Percentiles rank a stretch among this genome's conserved stretches.
phyloP scores from a whole-genome alignment of 2,797 vertebrate species.

The Clamator glandarius region DNA sequence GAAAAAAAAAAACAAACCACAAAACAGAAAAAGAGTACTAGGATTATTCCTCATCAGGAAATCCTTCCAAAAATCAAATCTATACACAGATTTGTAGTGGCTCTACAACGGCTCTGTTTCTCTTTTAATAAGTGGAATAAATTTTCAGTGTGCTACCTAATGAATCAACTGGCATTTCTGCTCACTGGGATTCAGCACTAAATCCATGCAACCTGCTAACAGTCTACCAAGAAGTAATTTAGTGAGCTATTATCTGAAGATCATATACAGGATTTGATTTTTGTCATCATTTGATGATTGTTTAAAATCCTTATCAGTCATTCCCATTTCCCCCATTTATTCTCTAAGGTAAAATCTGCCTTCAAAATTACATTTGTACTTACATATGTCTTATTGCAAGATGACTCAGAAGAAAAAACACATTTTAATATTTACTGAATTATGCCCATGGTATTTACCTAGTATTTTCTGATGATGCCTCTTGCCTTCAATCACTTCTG shows the following conservation, averaged over 20 bases:
- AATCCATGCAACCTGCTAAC: not conserved
- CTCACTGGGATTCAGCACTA: not conserved
- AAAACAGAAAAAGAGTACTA: not conserved
- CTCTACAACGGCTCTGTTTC: not conserved
- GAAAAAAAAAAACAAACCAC: too few relatives aligned
- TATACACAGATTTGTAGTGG: not conserved
- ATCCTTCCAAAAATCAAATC: not conserved
- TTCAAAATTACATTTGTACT: not conserved
- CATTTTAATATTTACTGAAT: not conserved
- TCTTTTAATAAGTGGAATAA: not conserved
- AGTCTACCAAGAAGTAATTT: not conserved
- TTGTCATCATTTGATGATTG: not conserved
- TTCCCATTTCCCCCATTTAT: not conserved
- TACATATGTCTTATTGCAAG: not conserved
- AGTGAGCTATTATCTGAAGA: not conserved
- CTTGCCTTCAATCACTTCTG: not conserved
- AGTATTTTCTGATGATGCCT: not conserved
- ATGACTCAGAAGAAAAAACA: not conserved
- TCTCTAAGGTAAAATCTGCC: not conserved
- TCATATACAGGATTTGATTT: not conserved
- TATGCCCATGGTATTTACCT: not conserved
- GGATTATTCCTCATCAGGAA: constrained; percentile 22
- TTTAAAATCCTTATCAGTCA: not conserved
- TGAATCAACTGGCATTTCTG: not conserved
- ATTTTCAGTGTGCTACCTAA: not conserved